These are phyloP conservation scores for Acromyrmex echinatior DNA, from an alignment of 1,140 invertebrate species.

Conservation along the genomic window DNA sequence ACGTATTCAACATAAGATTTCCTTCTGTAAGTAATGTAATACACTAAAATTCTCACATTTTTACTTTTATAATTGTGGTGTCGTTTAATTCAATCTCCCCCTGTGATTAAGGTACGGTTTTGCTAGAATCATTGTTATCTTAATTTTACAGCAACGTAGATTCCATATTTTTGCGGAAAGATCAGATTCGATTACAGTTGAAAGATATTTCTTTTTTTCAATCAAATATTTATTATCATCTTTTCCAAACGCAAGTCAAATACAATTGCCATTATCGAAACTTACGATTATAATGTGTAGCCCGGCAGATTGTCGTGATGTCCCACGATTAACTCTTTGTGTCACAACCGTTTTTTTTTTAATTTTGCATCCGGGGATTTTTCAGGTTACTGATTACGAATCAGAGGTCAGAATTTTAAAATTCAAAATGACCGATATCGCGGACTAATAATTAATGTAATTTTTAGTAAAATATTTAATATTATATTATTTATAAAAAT, in stretches of 20 bases:
- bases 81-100: slow-evolving; percentile 71
- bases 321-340: slow-evolving; percentile 1
- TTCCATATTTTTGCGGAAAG: neutral
- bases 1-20: slow-evolving; percentile 61
- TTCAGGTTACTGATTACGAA: too few relatives aligned
- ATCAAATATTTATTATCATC: slow-evolving; percentile 56
- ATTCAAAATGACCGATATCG: too few relatives aligned
- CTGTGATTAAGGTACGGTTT: neutral
- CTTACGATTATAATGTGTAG: slow-evolving; percentile 46
- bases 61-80: slow-evolving; percentile 78
- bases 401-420: too few relatives aligned
- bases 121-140: neutral
- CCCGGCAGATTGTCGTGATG: slow-evolving; percentile 48
- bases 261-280: slow-evolving; percentile 41
- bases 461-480: too few relatives aligned
- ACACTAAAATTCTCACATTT: slow-evolving; percentile 80
- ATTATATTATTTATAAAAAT: too few relatives aligned
- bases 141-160: neutral
- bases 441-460: too few relatives aligned
- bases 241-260: slow-evolving; percentile 32
- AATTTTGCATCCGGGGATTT: too few relatives aligned
- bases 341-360: too few relatives aligned
- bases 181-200: neutral
- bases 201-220: slow-evolving; percentile 13
- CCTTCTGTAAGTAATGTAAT: slow-evolving; percentile 78